These are phyloP conservation scores for Holothuria scabra DNA, from an alignment of 53 echinoderm and acorn worm genomes.

Conservation along the genomic window DNA sequence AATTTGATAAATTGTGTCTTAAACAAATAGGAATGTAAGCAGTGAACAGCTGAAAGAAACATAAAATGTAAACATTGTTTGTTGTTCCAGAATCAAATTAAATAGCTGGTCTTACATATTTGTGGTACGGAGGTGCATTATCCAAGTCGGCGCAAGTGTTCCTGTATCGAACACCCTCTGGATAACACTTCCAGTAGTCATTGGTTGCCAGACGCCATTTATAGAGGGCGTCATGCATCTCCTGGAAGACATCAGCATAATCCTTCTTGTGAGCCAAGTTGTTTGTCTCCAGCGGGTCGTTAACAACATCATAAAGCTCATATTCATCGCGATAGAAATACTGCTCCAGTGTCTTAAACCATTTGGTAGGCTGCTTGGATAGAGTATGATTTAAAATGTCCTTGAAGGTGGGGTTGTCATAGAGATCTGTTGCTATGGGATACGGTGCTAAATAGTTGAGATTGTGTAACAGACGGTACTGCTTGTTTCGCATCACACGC, in stretches of 20 bases:
- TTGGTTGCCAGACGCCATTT: slow-evolving; percentile 75
- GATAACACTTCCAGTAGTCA: slow-evolving; percentile 89
- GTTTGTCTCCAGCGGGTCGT: slow-evolving; percentile 80
- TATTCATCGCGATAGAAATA: slow-evolving; percentile 79
- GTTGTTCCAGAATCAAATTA: too few relatives aligned
- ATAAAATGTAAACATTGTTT: too few relatives aligned
- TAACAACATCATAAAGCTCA: slow-evolving; percentile 57
- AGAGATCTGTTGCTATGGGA: slow-evolving; percentile 80
- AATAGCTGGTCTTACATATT: too few relatives aligned
- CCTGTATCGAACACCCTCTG: slow-evolving; percentile 67
- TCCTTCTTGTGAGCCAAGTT: slow-evolving; percentile 72
- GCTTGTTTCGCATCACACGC: slow-evolving; percentile 75
- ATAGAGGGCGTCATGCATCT: slow-evolving; percentile 63
- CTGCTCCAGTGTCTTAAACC: slow-evolving; percentile 89
- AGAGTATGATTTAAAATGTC: slow-evolving; percentile 81
- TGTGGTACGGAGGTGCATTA: slow-evolving; percentile 24
- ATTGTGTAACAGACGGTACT: slow-evolving; percentile 92
- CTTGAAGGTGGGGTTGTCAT: slow-evolving; percentile 52
- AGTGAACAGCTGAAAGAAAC: too few relatives aligned
- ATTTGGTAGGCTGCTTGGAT: slow-evolving; percentile 41
- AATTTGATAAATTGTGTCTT: too few relatives aligned
- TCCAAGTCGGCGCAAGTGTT: slow-evolving; percentile 9
- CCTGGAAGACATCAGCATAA: slow-evolving; percentile 55
- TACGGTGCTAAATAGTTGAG: slow-evolving; percentile 90
- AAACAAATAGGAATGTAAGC: too few relatives aligned